These are phyloP conservation scores for Troglohyphantes excavatus DNA, from an alignment of 2,888 invertebrate genomes.

Conservation along the genomic window DNA sequence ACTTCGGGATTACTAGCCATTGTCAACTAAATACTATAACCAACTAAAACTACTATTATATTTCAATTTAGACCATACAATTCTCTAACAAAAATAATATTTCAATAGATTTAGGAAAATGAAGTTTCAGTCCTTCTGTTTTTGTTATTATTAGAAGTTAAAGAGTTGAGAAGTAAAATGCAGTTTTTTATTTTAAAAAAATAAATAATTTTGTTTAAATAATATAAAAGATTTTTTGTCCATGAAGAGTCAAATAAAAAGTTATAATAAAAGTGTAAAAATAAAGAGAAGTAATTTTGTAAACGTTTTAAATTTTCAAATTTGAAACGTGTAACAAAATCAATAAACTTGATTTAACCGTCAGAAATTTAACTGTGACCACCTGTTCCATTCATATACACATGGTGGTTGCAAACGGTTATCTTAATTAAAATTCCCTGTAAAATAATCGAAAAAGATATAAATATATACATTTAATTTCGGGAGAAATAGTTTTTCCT, in stretches of 20 bases:
- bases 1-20: conserved; percentile 23
- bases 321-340: not conserved
- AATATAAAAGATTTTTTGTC: too few species aligned
- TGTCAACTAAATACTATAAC: not conserved
- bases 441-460: not conserved
- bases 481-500: conserved; percentile 31
- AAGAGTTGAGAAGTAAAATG: not conserved
- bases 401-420: conserved; percentile 66
- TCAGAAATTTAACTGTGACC: conserved; percentile 46
- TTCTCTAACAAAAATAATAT: not conserved
- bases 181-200: too few species aligned
- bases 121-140: not conserved
- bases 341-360: conserved; percentile 20
- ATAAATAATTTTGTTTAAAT: too few species aligned
- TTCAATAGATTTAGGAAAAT: not conserved
- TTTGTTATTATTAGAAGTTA: not conserved
- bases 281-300: not conserved
- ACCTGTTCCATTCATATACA: conserved; percentile 42
- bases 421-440: conserved; percentile 44
- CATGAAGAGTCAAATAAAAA: too few species aligned
- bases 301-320: not conserved
- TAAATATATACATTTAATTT: conserved; percentile 22
- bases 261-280: too few species aligned
- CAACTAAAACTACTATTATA: not conserved
- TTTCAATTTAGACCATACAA: not conserved